Base-by-base conservation (phyloP, 2,888 invertebrate species). In the Drosophila greeni region DNA sequence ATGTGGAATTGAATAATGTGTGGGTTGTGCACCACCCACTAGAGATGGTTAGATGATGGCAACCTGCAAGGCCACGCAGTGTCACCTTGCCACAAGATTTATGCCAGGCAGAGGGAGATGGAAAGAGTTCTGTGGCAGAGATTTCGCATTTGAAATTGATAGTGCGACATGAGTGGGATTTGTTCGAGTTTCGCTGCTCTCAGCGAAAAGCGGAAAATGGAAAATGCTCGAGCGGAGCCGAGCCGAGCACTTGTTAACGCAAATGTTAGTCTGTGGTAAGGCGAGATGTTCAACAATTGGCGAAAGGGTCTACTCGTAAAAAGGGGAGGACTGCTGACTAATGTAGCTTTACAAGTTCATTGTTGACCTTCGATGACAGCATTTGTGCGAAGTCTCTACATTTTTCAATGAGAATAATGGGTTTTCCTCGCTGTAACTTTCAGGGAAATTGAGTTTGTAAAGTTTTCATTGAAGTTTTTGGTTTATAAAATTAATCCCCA, bases 1-100 rank as follows among this genome's bases (percentile, higher is more conserved):
- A 72, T 78, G 74, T 72, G 69, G 69, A 79, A 77, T 82, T 79
- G 82, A 77, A 82, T 82, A 76, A 72, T 66, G 74, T 72, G 60
- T 48, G 40, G 29, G 24, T 40, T 20, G 20, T 20, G n/a, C n/a
- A n/a, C n/a, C n/a, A n/a, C n/a, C n/a, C 3, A 9, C 20, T n/a
- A 12, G 16, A 20, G 16, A 42, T 18, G 26, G 51, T 24, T 51
- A 48, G 58, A 29, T 24, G 51, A 39, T 48, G 54, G 54, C 42
- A 43, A 34, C 33, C 52, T 11, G 36, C 59, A 59, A 60, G 59
- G 43, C 65, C 65, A 43, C 18, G 16, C 52, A 43, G 62, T 62
- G 62, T 62, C 62, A 62, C 62, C 62, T 62, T 62, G 62, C 65
- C 42, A 33, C 65, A 67, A 83, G 75, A 78, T 78, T 78, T 78